Base-by-base conservation (phyloP, 2,888 invertebrate genomes). In the Drosophila lutescens region DNA sequence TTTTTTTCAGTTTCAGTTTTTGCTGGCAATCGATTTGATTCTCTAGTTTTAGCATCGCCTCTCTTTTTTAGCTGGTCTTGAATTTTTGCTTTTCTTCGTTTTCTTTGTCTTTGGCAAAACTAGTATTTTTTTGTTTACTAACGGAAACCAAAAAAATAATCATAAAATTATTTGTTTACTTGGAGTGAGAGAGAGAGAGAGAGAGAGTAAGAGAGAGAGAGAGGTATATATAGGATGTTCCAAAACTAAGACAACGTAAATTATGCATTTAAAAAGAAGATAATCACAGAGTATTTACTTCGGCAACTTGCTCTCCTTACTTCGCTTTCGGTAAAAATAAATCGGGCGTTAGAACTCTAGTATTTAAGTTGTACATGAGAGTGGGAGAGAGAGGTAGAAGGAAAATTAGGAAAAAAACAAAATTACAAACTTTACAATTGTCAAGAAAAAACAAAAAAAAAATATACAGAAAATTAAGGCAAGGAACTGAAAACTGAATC, bases 1-100 rank as follows among this genome's bases (percentile, higher is more conserved):
- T 53, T 56, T 71, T 56, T 63, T 74, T 81, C 80, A 80, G 85
- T 80, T 86, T 84, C 79, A 80, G 86, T 79, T 80, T 87, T 85
- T 85, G 88, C 80, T 80, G 83, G 81, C 83, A 77, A 75, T 78
- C 77, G 78, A 85, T 79, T 85, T 82, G 68, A 66, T 71, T 74
- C 59, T 60, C 44, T 58, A 51, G 61, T 67, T 78, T 77, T 79
- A 75, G 44, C 47, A 59, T 59, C 60, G 47, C 62, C 71, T 75
- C 40, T 47, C 49, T 57, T 30, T 30, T 57, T 30, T 30, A 30
- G 53, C 56, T 34, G 49, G 38, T 53, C 38, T 51, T 58, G 54
- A 56, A 66, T 60, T 71, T 71, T 84, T 79, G 77, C 85, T 82
- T 81, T 81, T 88, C 77, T 77, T 86, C 88, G 79, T 79, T 82